Evolutionary conservation across 2,888 invertebrate genomes (phyloP).

Genomic region (Diarsia rubi): DNA sequence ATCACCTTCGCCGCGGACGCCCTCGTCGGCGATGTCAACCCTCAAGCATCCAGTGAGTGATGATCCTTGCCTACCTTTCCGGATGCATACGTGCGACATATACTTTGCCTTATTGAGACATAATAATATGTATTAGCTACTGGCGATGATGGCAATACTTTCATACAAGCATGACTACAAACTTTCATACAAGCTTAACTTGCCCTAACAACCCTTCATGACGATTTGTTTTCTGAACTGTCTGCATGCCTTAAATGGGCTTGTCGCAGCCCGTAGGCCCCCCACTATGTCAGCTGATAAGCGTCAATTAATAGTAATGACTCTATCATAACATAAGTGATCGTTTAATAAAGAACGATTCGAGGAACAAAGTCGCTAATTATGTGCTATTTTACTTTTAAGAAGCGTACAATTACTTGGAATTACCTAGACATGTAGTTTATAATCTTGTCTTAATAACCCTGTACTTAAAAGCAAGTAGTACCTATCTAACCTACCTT

Average conservation of each 20-base stretch:
- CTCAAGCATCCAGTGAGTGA: too few species aligned
- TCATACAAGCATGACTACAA: not conserved
- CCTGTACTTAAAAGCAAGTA: not conserved
- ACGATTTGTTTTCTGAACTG: not conserved
- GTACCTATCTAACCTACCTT: not conserved
- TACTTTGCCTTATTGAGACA: not conserved
- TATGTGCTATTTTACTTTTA: not conserved
- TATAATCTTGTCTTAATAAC: slow-evolving; percentile 9
- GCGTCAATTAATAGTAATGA: slow-evolving; percentile 35
- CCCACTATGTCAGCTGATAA: not conserved
- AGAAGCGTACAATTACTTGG: not conserved
- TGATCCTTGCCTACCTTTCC: not conserved
- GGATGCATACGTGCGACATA: too few species aligned
- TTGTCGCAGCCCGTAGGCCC: not conserved
- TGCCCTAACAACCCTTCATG: not conserved
- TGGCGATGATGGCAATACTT: not conserved
- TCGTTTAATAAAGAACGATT: slow-evolving; percentile 3
- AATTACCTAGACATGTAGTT: not conserved
- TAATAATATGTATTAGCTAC: not conserved
- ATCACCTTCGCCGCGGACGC: too few species aligned
- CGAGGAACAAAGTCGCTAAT: slow-evolving; percentile 1
- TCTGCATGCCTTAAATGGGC: not conserved
- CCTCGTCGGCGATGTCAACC: too few species aligned
- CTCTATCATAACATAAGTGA: not conserved
- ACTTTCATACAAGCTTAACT: not conserved